A percentile compares a stretch with the other conserved stretches of the same genome.
These are phyloP conservation scores for Cercopithecus mona DNA, from an alignment of 2,113 vertebrate species.

Conservation along the genomic window DNA sequence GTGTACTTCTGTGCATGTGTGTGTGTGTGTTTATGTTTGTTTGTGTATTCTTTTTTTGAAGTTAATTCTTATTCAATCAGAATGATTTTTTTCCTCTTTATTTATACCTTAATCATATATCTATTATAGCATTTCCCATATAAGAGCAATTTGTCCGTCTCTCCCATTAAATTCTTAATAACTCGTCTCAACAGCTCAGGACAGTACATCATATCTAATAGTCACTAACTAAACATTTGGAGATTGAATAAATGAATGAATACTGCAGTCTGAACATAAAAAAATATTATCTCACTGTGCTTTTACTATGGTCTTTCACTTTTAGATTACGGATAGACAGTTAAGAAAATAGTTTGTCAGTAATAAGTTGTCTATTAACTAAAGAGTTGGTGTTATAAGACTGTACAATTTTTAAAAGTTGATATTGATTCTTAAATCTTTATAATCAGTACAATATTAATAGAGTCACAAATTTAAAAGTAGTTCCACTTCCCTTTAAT, in stretches of 20 bases:
- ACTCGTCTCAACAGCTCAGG: background rate
- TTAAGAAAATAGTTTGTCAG: background rate
- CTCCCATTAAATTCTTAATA: background rate
- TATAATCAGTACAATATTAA: background rate
- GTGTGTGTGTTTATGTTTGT: background rate
- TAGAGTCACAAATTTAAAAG: background rate
- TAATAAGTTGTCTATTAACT: background rate
- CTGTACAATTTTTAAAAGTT: background rate
- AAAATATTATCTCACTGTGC: background rate
- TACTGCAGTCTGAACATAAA: background rate
- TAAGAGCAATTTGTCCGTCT: background rate
- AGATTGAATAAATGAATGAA: background rate
- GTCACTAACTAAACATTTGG: background rate
- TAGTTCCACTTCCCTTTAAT: background rate
- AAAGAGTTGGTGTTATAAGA: background rate
- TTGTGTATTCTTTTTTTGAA: background rate
- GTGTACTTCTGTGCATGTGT: background rate
- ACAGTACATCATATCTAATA: background rate
- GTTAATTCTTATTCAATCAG: background rate
- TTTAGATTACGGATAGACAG: background rate
- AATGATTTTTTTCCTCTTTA: background rate
- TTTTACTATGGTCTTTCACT: background rate
- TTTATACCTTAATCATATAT: background rate
- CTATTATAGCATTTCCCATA: background rate
- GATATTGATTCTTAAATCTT: background rate